phyloP scores from a whole-genome alignment of 2,797 vertebrate genomes.

The Enteromius radiatus region DNA sequence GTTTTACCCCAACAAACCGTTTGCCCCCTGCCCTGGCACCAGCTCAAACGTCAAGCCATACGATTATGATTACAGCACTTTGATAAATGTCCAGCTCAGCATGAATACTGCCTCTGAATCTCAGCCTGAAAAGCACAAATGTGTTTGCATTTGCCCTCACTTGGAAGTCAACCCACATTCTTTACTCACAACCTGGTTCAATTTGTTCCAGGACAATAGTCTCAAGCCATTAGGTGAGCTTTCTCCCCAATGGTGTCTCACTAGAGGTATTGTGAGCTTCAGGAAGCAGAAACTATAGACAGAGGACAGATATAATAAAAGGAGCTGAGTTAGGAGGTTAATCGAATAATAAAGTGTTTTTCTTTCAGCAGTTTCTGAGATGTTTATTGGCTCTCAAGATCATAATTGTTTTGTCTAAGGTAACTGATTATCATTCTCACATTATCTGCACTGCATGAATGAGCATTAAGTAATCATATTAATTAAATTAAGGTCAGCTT shows the following conservation, averaged over 20 bases:
- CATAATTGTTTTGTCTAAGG: background rate
- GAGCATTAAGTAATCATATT: background rate
- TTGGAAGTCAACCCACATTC: slow-evolving; percentile 36
- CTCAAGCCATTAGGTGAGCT: slow-evolving; percentile 86
- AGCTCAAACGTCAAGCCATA: background rate
- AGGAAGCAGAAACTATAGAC: slow-evolving; percentile 54
- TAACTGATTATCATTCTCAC: background rate
- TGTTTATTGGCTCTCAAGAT: slow-evolving; percentile 9
- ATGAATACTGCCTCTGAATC: background rate
- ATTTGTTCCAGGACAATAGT: slow-evolving; percentile 93
- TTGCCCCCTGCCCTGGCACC: background rate
- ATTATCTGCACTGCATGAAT: background rate
- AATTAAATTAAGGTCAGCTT: background rate
- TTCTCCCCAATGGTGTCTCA: slow-evolving; percentile 86
- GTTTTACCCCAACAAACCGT: background rate
- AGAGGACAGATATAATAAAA: slow-evolving; percentile 64
- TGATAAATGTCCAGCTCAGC: background rate
- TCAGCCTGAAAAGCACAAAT: background rate
- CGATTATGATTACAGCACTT: background rate
- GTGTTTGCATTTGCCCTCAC: slow-evolving; percentile 62
- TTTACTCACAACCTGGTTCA: slow-evolving; percentile 72
- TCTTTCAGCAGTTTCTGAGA: background rate
- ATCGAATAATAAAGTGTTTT: slow-evolving; percentile 40
- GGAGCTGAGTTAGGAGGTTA: slow-evolving; percentile 48
- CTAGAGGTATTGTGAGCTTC: slow-evolving; percentile 67